phyloP scores from a whole-genome alignment of 2,888 invertebrate species.

The Ectropis crepuscularia region DNA sequence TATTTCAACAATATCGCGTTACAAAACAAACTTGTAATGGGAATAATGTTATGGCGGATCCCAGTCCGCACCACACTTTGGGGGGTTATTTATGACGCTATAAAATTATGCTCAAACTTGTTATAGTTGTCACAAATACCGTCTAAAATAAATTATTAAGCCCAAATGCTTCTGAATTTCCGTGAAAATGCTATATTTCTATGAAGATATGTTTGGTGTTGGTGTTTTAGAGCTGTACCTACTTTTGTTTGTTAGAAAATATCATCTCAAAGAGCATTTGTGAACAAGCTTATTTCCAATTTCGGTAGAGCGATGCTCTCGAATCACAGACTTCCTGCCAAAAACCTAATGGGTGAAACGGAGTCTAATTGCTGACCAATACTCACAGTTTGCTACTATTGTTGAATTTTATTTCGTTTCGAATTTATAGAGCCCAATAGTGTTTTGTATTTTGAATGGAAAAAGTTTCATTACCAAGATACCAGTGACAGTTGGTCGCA shows the following conservation, averaged over 20 bases:
- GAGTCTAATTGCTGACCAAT: constrained; percentile 29
- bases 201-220: no score
- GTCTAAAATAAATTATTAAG: constrained; percentile 22
- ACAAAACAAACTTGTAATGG: constrained; percentile 35
- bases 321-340: constrained; percentile 16
- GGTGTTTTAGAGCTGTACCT: no score
- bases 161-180: constrained; percentile 6
- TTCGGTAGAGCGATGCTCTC: constrained; percentile 4
- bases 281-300: not conserved
- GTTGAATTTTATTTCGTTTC: constrained; percentile 19
- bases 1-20: constrained; percentile 40
- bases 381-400: constrained; percentile 10
- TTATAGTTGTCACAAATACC: constrained; percentile 26
- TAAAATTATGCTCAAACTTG: constrained; percentile 32
- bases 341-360: constrained; percentile 23
- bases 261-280: not conserved
- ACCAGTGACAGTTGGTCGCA: no score
- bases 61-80: constrained; percentile 21
- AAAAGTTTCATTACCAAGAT: not conserved
- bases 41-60: constrained; percentile 31
- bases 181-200: constrained; percentile 1
- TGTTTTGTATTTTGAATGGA: not conserved
- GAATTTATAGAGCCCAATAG: constrained; percentile 3
- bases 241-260: no score
- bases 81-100: constrained; percentile 28